Percentiles rank a stretch among this genome's conserved stretches.
Conservation (phyloP, 2,888 invertebrate species). For the Stenurella melanura region DNA sequence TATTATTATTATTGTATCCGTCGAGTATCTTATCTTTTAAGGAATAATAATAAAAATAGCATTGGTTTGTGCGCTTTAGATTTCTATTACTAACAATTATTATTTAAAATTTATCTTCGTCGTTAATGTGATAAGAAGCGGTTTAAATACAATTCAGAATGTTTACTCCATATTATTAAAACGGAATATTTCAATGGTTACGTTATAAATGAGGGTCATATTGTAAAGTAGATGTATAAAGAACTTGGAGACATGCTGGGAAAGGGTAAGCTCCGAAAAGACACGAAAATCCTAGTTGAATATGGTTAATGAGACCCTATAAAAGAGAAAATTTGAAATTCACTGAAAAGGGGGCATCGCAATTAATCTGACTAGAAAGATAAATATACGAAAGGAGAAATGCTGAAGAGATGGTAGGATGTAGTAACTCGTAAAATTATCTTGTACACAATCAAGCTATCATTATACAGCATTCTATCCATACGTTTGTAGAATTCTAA, state of each 20-base stretch:
- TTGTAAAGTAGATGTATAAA: slow-evolving; percentile 1
- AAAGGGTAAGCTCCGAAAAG: slow-evolving; percentile 1
- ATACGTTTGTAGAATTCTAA: background rate
- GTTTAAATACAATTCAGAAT: background rate
- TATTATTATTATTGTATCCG: too few relatives aligned
- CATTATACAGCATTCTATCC: background rate
- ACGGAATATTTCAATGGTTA: background rate
- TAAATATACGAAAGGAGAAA: background rate
- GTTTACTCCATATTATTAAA: background rate
- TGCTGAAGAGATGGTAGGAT: background rate
- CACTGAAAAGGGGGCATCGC: background rate
- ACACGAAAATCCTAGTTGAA: background rate
- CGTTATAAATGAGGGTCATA: slow-evolving; percentile 3
- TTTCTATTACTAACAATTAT: too few relatives aligned
- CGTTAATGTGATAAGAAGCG: too few relatives aligned
- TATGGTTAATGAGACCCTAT: slow-evolving; percentile 3
- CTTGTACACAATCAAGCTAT: background rate
- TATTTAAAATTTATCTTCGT: too few relatives aligned
- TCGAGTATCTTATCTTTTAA: too few relatives aligned
- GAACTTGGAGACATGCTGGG: background rate
- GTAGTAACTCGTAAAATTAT: background rate
- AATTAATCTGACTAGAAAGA: background rate
- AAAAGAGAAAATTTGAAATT: slow-evolving; percentile 3
- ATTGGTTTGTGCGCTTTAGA: too few relatives aligned
- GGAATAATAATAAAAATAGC: too few relatives aligned